Base-by-base conservation (phyloP, 2,113 vertebrate species). In the Pipra filicauda region DNA sequence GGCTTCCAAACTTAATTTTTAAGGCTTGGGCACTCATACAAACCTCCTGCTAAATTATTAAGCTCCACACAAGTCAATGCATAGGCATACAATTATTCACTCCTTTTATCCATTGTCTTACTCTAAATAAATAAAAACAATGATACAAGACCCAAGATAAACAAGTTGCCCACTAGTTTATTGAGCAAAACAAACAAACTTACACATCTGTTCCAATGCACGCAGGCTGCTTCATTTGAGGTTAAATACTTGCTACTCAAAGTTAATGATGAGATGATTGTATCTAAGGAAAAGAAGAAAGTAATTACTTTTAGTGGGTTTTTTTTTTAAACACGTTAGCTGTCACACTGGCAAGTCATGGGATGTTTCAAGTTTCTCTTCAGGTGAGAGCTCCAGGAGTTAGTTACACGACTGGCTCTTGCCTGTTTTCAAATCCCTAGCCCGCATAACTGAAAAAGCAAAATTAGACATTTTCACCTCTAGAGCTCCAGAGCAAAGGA, bases 181-280 rank as follows among this genome's bases (percentile, higher is more conserved):
- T 22, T 71, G 44, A 75, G 39, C 58, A 80, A 81, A 91, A 81
- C 12, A 69, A 52, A 46, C 70, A 35, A 21, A 89, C 96, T 96
- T 96, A 97, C 97, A 70, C 73, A 94, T 96, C 44, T 79, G 58
- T 62, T 75, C 51, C 79, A 87, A 37, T 89, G 79, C 58, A 62
- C 59, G 77, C 81, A 85, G 64, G 33, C 0, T 2, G 57, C 94
- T 97, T 95, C 95, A 97, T 89, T 51, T 88, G 91, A 90, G 58
- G 79, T 80, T 95, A 86, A 91, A 66, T 30, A 78, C 61, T 86
- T 78, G 75, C 58, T 79, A 74, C 24, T 84, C 92, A 85, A 91
- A 86, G 11, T 87, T 94, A 89, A 65, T 37, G 64, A 88, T 51
- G 91, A 90, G 88, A 88, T 80, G 88, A 87, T 71, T 91, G 61